Evolutionary conservation across 2,797 vertebrate species (phyloP).

Genomic region (Hypotaenidia okinawae): DNA sequence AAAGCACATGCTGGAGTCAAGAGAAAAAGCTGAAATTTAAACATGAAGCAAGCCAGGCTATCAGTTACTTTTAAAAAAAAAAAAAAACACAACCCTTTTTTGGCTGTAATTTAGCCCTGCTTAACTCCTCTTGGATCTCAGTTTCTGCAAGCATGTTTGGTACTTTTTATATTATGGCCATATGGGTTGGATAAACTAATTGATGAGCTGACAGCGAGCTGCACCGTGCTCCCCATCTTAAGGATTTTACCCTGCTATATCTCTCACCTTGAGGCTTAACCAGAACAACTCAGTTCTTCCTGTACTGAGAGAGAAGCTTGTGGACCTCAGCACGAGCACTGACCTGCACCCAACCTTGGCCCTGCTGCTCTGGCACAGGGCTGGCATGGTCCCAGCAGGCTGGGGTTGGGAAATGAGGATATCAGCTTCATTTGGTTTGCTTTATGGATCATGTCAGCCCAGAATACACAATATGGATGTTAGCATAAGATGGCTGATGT

Average conservation of each 20-base stretch:
- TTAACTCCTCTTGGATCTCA: not conserved
- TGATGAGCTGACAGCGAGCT: not conserved
- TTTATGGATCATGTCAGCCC: not conserved
- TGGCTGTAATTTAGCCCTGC: not conserved
- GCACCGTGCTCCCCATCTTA: not conserved
- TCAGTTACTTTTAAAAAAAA: not conserved
- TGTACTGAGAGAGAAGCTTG: not conserved
- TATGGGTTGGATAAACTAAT: not conserved
- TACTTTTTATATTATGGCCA: constrained; percentile 7
- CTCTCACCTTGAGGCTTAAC: not conserved
- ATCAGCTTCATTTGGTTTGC: not conserved
- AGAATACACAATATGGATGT: not conserved
- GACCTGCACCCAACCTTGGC: not conserved
- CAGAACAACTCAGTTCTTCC: not conserved
- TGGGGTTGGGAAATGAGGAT: too few species aligned
- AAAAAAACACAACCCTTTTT: not conserved
- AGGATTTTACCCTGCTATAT: not conserved
- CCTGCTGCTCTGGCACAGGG: not conserved
- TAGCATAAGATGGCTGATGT: not conserved
- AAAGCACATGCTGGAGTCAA: not conserved
- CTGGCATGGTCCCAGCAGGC: not conserved
- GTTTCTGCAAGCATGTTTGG: not conserved
- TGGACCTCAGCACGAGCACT: rapidly evolving
- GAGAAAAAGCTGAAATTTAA: not conserved
- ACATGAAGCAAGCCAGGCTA: not conserved